Evolutionary conservation across 2,888 invertebrate species (phyloP), one percentile per base, ranked within the genome.

Genomic region (Drosophila silvestris): DNA sequence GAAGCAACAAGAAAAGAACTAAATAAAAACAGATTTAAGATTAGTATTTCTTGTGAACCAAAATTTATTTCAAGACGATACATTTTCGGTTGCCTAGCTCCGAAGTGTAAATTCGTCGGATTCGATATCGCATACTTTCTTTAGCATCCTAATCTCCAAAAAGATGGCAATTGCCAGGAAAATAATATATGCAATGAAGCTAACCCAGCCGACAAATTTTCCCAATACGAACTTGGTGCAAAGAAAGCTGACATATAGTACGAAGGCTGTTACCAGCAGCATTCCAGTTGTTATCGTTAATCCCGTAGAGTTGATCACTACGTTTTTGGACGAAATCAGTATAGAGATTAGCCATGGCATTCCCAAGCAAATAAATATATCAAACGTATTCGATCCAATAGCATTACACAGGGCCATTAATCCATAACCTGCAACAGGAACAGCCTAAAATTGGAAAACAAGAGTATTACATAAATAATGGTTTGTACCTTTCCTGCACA

Each of bases 361-460:
- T 1, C 97, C 97, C 71, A 97, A 94, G 90, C 97, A 97, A 41
- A 97, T 93, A 16, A 97, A 94, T 78, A 97, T 97, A 91, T 97
- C 97, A 91, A 97, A 97, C 0, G 97, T 97, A 91, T 97, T 98
- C 6, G 97, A 97, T 53, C 97, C 97, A 76, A 98, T 96, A 0
- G 97, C 97, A 93, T 97, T 98, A 92, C 97, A 97, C 81, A 98
- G 96, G 37, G 97, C 97, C 97, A 97, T 97, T 12, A 97, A 96
- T 57, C 97, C 97, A 88, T 97, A 96, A 0, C 85, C 85, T 85
- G 32, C 37, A 53, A 30, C 39, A 47, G 4, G 6, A 28, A 0
- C 26, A 53, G 32, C 14, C 33, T 2, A 26, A 33, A 41, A n/a
- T 37, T 0, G 6, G 32, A 19, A 19, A 10, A 41, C 33, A 28